Percentiles rank a stretch among this genome's conserved stretches.
These are phyloP conservation scores for Pristis pectinata DNA, from an alignment of 2,797 vertebrate species.

Conservation along the genomic window DNA sequence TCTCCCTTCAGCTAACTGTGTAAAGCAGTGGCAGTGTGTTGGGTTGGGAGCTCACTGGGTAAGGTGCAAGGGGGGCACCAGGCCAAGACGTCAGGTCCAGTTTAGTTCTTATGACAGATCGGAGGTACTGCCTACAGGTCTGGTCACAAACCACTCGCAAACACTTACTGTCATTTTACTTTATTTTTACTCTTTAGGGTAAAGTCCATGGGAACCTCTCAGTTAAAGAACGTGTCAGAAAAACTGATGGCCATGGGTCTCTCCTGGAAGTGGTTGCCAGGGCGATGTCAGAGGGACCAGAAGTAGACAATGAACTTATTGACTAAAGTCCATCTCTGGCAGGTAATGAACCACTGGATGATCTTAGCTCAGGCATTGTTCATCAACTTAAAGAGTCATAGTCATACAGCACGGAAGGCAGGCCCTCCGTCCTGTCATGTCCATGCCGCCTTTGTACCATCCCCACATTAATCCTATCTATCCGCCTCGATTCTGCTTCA, in stretches of 20 bases:
- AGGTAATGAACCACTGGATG: slow-evolving; percentile 51
- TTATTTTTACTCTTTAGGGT: background rate
- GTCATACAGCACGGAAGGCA: too few species aligned
- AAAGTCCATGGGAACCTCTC: background rate
- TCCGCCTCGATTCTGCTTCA: too few species aligned
- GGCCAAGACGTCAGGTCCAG: background rate
- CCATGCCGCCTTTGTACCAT: too few species aligned
- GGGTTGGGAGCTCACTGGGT: background rate
- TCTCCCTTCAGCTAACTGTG: background rate
- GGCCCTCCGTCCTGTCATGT: too few species aligned
- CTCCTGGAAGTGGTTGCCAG: slow-evolving; percentile 50
- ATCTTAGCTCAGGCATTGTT: background rate
- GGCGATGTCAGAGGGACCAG: slow-evolving; percentile 58
- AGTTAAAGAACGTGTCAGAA: background rate
- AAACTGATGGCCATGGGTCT: too few species aligned
- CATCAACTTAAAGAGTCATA: too few species aligned
- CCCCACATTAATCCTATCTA: too few species aligned
- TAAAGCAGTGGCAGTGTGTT: background rate
- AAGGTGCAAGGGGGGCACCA: background rate
- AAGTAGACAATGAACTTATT: slow-evolving; percentile 50
- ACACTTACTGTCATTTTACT: background rate
- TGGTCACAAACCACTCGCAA: background rate
- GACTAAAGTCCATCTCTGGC: slow-evolving; percentile 54
- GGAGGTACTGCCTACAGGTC: background rate
- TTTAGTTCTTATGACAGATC: background rate